Evolutionary conservation across 1,140 invertebrate genomes (phyloP).

Genomic region (Octopus bimaculoides): DNA sequence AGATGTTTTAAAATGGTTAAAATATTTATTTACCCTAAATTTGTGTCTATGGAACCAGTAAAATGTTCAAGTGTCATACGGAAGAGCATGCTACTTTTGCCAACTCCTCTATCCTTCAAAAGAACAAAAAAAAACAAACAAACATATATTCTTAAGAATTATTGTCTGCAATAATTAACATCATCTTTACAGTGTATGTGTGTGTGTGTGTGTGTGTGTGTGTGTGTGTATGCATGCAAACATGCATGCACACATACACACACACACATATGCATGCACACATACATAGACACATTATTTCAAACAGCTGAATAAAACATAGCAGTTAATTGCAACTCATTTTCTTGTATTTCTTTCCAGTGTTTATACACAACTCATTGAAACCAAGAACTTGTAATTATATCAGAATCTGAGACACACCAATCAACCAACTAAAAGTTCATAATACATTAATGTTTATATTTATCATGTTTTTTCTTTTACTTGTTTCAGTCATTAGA

Average conservation of each 20-base stretch:
- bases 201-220: not conserved
- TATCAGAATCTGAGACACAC: too few species aligned
- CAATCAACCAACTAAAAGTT: too few species aligned
- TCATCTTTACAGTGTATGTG: not conserved
- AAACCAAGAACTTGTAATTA: too few species aligned
- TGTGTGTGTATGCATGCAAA: not conserved
- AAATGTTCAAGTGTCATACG: constrained; percentile 8
- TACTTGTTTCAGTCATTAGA: too few species aligned
- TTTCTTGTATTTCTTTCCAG: too few species aligned
- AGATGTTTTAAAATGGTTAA: too few species aligned
- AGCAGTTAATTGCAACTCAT: too few species aligned
- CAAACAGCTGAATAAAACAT: too few species aligned
- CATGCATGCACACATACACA: not conserved
- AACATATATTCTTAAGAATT: not conserved
- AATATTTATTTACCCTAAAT: not conserved
- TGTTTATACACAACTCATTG: too few species aligned
- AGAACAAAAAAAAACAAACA: not conserved
- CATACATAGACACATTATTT: not conserved
- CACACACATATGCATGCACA: not conserved
- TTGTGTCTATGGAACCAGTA: constrained; percentile 8
- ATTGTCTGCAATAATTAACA: not conserved
- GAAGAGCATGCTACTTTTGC: constrained; percentile 10
- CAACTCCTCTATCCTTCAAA: constrained; percentile 1
- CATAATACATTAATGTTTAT: too few species aligned
- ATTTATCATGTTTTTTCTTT: too few species aligned